Evolutionary conservation across 1,140 invertebrate genomes (phyloP), one percentile per base, ranked within the genome.

Genomic region (Drosophila ananassae): DNA sequence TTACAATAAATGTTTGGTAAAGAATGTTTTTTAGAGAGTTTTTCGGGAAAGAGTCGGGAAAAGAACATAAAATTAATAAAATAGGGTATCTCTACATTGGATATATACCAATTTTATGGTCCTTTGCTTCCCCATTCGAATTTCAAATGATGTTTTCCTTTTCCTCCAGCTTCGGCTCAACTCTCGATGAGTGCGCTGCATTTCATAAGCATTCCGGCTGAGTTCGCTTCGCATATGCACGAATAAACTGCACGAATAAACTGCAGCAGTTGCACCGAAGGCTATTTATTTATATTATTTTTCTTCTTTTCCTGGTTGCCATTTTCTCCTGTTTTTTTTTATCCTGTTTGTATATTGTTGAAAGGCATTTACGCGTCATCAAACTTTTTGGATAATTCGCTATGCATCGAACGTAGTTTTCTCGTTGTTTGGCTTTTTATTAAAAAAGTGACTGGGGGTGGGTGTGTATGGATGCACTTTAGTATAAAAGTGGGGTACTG

Each of bases 321-420:
- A 59, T 59, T 58, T 41, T 62, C 17, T 17, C 17, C 17, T 39
- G 8, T 28, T 61, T 54, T 61, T 48, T 32, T 56, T 37, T 46
- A 44, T 47, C 46, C 75, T 73, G 28, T 24, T 55, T 53, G 48
- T 63, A 58, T 58, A 71, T 77, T 77, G 75, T 77, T 61, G 66
- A 57, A 57, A 77, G 59, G 77, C 73, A 77, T 74, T 84, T 84
- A 73, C 80, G 55, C 73, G 57, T 71, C 81, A 85, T 84, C 81
- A 77, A 79, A 68, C 73, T 84, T 84, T 84, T 63, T 50, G 59
- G 62, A 79, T 73, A 83, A 83, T 78, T 83, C 79, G 71, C 66
- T 53, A 76, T 54, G 66, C 61, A 83, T 68, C 72, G 73, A 79
- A 63, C 62, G 51, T 60, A 56, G 28, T 69, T 54, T 57, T 58